A percentile compares a stretch with the other conserved stretches of the same genome.
Evolutionary conservation across 2,797 vertebrate species (phyloP).

Genomic region (Lagorchestes hirsutus): DNA sequence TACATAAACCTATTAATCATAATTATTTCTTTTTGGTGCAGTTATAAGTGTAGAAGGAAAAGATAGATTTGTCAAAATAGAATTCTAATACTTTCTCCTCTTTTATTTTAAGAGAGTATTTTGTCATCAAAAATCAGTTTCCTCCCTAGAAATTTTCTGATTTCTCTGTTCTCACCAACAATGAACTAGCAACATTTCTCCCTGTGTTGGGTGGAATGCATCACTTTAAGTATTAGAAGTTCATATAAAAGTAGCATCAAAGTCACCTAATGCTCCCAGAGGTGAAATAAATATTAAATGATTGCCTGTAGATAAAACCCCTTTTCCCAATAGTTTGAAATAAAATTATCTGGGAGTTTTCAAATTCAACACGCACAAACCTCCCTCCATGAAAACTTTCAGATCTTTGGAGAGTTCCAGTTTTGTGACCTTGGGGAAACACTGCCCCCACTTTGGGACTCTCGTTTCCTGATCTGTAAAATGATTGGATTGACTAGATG

Average conservation of each 20-base stretch:
- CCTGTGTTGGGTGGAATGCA: background rate
- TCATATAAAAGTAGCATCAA: background rate
- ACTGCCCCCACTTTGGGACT: background rate
- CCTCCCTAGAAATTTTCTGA: background rate
- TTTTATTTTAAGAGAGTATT: background rate
- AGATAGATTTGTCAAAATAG: background rate
- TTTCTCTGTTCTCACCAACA: background rate
- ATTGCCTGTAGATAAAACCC: background rate
- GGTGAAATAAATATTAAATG: background rate
- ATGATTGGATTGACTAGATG: background rate
- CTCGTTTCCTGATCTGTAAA: background rate
- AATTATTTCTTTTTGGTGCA: background rate
- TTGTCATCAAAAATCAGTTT: background rate
- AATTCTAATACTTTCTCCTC: background rate
- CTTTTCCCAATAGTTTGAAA: background rate
- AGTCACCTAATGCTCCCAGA: background rate
- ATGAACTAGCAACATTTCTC: background rate
- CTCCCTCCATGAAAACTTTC: background rate
- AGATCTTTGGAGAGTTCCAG: background rate
- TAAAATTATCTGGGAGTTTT: background rate
- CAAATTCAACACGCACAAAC: background rate
- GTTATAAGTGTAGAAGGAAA: background rate
- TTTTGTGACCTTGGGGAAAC: background rate
- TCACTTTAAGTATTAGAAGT: background rate
- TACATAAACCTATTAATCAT: background rate